Evolutionary conservation across 1,140 invertebrate genomes (phyloP).

Genomic region (Leptinotarsa undecemlineata): DNA sequence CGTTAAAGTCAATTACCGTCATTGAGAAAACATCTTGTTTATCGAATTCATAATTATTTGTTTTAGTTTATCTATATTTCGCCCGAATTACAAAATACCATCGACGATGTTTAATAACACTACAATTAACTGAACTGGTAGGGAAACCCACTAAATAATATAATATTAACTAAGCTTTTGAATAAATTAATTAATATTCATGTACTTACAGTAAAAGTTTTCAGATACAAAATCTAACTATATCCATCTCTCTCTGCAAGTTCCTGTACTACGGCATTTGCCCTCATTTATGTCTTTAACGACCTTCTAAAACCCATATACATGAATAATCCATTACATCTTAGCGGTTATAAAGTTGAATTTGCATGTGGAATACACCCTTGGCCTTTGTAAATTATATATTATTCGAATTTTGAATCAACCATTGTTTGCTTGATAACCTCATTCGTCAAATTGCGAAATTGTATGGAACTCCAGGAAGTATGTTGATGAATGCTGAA

Average conservation of each 20-base stretch:
- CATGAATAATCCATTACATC: conserved; percentile 20
- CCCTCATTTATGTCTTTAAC: conserved; percentile 11
- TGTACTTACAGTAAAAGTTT: background rate
- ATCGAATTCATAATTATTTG: too few relatives aligned
- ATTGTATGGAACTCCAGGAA: background rate
- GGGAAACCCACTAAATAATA: background rate
- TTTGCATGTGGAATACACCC: conserved; percentile 13
- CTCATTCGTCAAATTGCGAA: background rate
- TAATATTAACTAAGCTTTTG: background rate
- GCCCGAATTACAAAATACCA: too few relatives aligned
- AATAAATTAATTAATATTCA: conserved; percentile 3
- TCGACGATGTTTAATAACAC: too few relatives aligned
- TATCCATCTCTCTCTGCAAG: background rate
- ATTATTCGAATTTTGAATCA: conserved; percentile 13
- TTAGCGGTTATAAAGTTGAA: conserved; percentile 20
- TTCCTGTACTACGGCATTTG: conserved; percentile 1
- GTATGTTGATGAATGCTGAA: background rate
- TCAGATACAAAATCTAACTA: conserved; percentile 7
- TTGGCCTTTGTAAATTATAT: conserved; percentile 6
- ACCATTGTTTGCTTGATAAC: background rate
- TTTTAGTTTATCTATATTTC: too few relatives aligned
- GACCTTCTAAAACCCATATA: conserved; percentile 17
- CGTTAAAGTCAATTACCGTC: too few relatives aligned
- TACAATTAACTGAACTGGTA: too few relatives aligned
- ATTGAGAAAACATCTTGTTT: too few relatives aligned